Base-by-base conservation (phyloP, 2,113 vertebrate genomes). In the Phocoena phocoena region DNA sequence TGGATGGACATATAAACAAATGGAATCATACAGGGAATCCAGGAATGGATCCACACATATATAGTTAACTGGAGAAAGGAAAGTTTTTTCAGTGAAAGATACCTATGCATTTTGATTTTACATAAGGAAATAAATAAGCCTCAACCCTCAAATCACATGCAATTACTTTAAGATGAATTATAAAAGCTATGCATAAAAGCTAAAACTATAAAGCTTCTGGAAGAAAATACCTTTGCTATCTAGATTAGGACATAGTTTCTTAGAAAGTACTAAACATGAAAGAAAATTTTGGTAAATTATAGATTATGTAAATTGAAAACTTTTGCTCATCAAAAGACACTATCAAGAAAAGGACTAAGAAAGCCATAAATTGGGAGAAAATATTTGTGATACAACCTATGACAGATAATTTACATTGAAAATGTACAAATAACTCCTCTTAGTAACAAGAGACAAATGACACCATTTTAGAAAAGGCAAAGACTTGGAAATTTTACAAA, bases 121-220 rank as follows among this genome's bases (percentile, higher is more conserved):
- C 8, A 47, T 80, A 41, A 38, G 38, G 76, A 96, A 93, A 53
- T 70, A 62, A 70, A 87, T 55, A 70, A 87, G 20, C 36, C 25
- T 88, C 21, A 85, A 36, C 47, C 26, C 11, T 93, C 62, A 23
- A 81, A 36, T 8, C 53, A 81, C 12, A 76, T 81, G 33, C 20
- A 81, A 80, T 84, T 86, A 58, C 25, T 83, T 79, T 55, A 47
- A 88, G 17, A 81, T 68, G 11, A 93, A 58, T 91, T 93, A 95
- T 36, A 41, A 41, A 6, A 41, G 41, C 4, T 31, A 88, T 76
- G 2, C n/a, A 85, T 65, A 81, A 90, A 88, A 81, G 41, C 33
- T 88, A 88, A 85, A 95, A 71, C 55, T 58, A 62, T 55, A 85
- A 90, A 90, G 21, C 9, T 96, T n/a, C 6, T 53, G 91, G 58